Conservation (phyloP, 1,140 invertebrate species). For the Lordiphosa collinella region DNA sequence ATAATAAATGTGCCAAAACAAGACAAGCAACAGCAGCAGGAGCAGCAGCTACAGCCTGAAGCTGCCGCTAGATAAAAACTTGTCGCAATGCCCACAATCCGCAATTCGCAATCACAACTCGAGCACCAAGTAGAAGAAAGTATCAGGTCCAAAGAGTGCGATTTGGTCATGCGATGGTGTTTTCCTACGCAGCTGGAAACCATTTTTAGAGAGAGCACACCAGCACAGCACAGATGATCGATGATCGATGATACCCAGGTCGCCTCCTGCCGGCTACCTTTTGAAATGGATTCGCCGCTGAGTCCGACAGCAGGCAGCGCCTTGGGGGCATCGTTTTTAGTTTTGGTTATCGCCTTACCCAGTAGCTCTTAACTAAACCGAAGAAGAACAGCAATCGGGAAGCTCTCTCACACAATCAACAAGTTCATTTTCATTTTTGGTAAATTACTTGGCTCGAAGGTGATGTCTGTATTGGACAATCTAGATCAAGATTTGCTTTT, state of each 20-base stretch:
- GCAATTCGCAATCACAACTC: constrained; percentile 73
- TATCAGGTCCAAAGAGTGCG: constrained; percentile 58
- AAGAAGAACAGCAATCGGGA: constrained; percentile 21
- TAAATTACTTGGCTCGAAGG: constrained; percentile 62
- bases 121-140: constrained; percentile 70
- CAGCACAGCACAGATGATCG: constrained; percentile 53
- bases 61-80: constrained; percentile 25
- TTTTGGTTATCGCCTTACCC: constrained; percentile 67
- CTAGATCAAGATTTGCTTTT: constrained; percentile 59
- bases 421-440: constrained; percentile 72
- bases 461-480: constrained; percentile 73
- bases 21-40: constrained; percentile 37
- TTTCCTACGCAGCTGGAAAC: constrained; percentile 77
- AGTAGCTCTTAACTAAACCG: constrained; percentile 20
- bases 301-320: constrained; percentile 43
- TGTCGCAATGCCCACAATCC: background rate
- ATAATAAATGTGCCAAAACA: constrained; percentile 73
- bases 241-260: constrained; percentile 76
- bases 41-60: constrained; percentile 5
- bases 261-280: constrained; percentile 47
- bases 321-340: constrained; percentile 70
- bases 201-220: constrained; percentile 70
- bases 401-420: constrained; percentile 41
- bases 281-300: constrained; percentile 48
- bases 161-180: constrained; percentile 78